Conservation (phyloP, 92 coral and sea anemone species). For the Actinernus sp. region DNA sequence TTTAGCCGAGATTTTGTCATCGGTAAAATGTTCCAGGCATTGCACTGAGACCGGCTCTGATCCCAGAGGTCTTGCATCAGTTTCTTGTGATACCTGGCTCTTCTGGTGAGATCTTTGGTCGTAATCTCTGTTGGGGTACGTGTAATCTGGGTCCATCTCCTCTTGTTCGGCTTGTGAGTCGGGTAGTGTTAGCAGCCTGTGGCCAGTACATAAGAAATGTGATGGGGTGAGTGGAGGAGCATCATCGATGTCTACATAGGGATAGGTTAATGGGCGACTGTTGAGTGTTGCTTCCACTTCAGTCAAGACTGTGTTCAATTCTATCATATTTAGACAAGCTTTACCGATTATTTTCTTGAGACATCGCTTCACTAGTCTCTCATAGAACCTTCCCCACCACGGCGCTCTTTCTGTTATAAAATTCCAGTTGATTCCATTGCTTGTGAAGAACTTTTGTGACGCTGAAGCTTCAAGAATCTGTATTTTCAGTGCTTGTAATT, state of each 20-base stretch:
- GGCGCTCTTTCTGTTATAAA: too few relatives aligned
- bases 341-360: constrained; percentile 11
- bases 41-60: too few relatives aligned
- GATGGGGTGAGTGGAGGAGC: constrained; percentile 14
- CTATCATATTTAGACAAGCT: constrained; percentile 1
- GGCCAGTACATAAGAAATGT: too few relatives aligned
- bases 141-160: background rate
- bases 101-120: constrained; percentile 23
- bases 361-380: constrained; percentile 8
- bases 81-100: constrained; percentile 24
- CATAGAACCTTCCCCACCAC: too few relatives aligned
- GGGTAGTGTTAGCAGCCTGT: background rate
- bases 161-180: background rate
- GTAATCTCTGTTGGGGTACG: too few relatives aligned
- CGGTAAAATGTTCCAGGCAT: too few relatives aligned
- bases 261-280: background rate
- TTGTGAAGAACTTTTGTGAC: too few relatives aligned
- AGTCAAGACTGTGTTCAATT: constrained; percentile 2
- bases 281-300: constrained; percentile 12
- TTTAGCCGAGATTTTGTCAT: too few relatives aligned
- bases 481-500: constrained; percentile 4
- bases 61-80: constrained; percentile 32
- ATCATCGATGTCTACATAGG: background rate
- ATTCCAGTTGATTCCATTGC: background rate
- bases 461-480: too few relatives aligned